Conservation (phyloP, 2,888 invertebrate genomes). For the Matsumyia berberina region DNA sequence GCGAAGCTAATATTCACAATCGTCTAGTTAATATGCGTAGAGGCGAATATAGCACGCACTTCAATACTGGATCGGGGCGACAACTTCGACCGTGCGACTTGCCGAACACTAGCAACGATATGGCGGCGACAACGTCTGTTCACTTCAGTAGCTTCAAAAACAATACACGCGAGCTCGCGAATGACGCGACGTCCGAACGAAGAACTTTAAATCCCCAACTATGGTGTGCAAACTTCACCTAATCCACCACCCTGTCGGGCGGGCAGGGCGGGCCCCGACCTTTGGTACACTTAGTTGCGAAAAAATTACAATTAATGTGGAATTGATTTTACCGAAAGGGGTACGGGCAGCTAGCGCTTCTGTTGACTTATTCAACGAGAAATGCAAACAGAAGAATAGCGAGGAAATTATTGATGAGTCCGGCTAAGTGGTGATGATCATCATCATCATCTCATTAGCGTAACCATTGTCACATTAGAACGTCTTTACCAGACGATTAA, state of each 20-base stretch:
- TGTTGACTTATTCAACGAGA: slow-evolving; percentile 18
- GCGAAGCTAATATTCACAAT: slow-evolving; percentile 62
- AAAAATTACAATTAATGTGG: slow-evolving; percentile 35
- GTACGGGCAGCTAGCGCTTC: not conserved
- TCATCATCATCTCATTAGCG: slow-evolving; percentile 8
- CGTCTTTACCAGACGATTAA: slow-evolving; percentile 19
- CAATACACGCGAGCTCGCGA: slow-evolving; percentile 43
- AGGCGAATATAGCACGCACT: slow-evolving; percentile 52
- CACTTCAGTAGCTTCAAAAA: slow-evolving; percentile 67
- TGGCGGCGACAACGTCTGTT: slow-evolving; percentile 51
- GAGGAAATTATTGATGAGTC: not conserved
- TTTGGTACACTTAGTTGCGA: slow-evolving; percentile 41
- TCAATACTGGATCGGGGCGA: slow-evolving; percentile 13
- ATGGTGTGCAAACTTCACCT: not conserved
- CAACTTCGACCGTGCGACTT: slow-evolving; percentile 31
- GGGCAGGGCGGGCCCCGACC: slow-evolving; percentile 45
- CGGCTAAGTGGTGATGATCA: not conserved
- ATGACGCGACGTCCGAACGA: slow-evolving; percentile 21
- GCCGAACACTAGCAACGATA: slow-evolving; percentile 10
- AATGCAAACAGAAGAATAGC: not conserved
- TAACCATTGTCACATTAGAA: slow-evolving; percentile 9
- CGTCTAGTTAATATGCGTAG: slow-evolving; percentile 57
- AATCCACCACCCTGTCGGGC: slow-evolving; percentile 29
- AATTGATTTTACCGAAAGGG: slow-evolving; percentile 31
- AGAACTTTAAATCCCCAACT: slow-evolving; percentile 38